Evolutionary conservation across 2,113 vertebrate genomes (phyloP).

Genomic region (Heptranchias perlo): DNA sequence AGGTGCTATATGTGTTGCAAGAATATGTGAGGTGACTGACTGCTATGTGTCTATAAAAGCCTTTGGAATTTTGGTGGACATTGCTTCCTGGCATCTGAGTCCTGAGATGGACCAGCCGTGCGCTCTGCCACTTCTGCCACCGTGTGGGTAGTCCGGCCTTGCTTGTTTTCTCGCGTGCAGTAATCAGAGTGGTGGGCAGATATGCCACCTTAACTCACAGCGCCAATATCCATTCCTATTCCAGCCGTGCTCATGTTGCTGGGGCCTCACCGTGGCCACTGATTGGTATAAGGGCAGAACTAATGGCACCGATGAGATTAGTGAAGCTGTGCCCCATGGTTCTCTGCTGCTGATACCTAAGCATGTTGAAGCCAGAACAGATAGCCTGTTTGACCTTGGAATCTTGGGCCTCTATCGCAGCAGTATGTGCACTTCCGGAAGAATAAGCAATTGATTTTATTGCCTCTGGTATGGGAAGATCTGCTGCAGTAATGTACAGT

Average conservation of each 20-base stretch:
- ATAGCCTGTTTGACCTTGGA: not conserved
- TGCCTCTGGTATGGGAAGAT: too few relatives aligned
- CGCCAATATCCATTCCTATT: not conserved
- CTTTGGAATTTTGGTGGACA: not conserved
- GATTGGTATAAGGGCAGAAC: not conserved
- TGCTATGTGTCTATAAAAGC: not conserved
- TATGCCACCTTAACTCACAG: not conserved
- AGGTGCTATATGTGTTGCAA: not conserved
- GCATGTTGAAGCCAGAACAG: not conserved
- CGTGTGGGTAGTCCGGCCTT: not conserved
- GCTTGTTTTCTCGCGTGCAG: not conserved
- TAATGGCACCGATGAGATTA: too few relatives aligned
- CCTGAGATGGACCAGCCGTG: not conserved
- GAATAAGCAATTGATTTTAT: not conserved
- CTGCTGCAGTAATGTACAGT: not conserved
- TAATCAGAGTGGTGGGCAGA: not conserved
- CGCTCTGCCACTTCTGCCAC: not conserved
- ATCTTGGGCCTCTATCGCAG: not conserved
- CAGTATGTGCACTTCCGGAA: not conserved
- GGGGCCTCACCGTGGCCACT: not conserved
- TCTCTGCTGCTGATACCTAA: not conserved
- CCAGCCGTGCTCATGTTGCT: not conserved
- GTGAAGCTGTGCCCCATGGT: too few relatives aligned
- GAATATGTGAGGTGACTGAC: not conserved
- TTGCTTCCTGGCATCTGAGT: not conserved